Percentiles rank a stretch among this genome's conserved stretches.
Evolutionary conservation across 2,888 invertebrate species (phyloP).

Genomic region (Pyrochroa serraticornis): DNA sequence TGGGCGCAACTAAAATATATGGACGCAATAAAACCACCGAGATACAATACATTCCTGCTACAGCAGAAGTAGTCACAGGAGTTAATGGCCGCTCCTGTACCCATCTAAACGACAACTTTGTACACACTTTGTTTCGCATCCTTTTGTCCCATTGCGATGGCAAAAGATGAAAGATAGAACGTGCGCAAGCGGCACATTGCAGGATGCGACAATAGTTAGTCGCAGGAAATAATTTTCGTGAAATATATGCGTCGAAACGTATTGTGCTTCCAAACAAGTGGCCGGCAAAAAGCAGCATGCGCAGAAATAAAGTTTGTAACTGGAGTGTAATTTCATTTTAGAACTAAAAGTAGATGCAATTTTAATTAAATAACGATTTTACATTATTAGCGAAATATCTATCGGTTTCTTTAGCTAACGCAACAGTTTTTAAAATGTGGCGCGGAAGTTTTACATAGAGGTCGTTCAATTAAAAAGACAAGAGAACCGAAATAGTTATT

Average conservation of each 20-base stretch:
- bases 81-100: slow-evolving; percentile 23
- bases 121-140: slow-evolving; percentile 6
- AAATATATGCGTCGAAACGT: slow-evolving; percentile 13
- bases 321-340: too few relatives aligned
- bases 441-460: too few relatives aligned
- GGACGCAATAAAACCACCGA: slow-evolving; percentile 31
- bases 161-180: slow-evolving; percentile 25
- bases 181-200: slow-evolving; percentile 4
- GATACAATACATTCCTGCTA: slow-evolving; percentile 28
- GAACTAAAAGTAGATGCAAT: too few relatives aligned
- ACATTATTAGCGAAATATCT: too few relatives aligned
- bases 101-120: slow-evolving; percentile 18
- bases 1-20: slow-evolving; percentile 31
- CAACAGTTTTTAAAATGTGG: too few relatives aligned
- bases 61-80: slow-evolving; percentile 16
- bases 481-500: too few relatives aligned
- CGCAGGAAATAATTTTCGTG: slow-evolving; percentile 24
- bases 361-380: too few relatives aligned
- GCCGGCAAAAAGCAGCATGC: too few relatives aligned
- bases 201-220: slow-evolving; percentile 11
- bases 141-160: slow-evolving; percentile 5
- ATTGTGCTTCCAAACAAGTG: slow-evolving; percentile 5
- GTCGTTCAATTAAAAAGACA: too few relatives aligned
- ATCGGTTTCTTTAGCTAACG: too few relatives aligned
- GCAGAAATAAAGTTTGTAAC: too few relatives aligned